Conservation (phyloP, 2,888 invertebrate genomes). For the Dermolepida albohirtum region DNA sequence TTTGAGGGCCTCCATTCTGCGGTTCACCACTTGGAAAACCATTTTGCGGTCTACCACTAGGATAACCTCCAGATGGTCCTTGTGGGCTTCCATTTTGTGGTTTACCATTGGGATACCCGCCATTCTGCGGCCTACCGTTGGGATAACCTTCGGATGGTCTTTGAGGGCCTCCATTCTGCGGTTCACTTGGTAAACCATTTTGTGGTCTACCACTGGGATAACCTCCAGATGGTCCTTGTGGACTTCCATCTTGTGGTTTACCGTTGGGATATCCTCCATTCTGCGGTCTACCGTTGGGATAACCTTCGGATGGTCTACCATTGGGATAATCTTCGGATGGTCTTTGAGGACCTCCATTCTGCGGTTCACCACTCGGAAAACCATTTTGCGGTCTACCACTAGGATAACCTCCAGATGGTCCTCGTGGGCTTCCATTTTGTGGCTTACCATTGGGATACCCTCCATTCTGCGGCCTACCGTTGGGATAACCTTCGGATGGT, state of each 20-base stretch:
- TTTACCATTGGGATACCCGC: slow-evolving; percentile 43
- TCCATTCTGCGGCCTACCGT: not conserved
- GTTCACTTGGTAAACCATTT: slow-evolving; percentile 48
- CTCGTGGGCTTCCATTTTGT: not conserved
- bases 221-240: slow-evolving; percentile 45
- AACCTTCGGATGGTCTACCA: too few species aligned
- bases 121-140: slow-evolving; percentile 48
- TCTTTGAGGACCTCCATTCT: too few species aligned
- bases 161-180: slow-evolving; percentile 37
- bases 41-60: slow-evolving; percentile 38
- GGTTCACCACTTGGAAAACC: slow-evolving; percentile 42
- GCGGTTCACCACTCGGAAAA: too few species aligned
- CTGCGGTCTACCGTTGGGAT: slow-evolving; percentile 28
- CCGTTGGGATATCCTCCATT: slow-evolving; percentile 46
- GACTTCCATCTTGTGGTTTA: slow-evolving; percentile 44
- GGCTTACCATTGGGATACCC: too few species aligned
- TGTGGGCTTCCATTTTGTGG: slow-evolving; percentile 36
- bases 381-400: slow-evolving; percentile 46
- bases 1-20: slow-evolving; percentile 41
- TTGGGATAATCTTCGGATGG: too few species aligned
- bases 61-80: slow-evolving; percentile 47
- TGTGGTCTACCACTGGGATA: slow-evolving; percentile 57
- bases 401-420: slow-evolving; percentile 34
- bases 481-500: too few species aligned
- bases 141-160: slow-evolving; percentile 47